Base-by-base conservation (phyloP, 2,113 vertebrate species). In the Eclectus roratus region DNA sequence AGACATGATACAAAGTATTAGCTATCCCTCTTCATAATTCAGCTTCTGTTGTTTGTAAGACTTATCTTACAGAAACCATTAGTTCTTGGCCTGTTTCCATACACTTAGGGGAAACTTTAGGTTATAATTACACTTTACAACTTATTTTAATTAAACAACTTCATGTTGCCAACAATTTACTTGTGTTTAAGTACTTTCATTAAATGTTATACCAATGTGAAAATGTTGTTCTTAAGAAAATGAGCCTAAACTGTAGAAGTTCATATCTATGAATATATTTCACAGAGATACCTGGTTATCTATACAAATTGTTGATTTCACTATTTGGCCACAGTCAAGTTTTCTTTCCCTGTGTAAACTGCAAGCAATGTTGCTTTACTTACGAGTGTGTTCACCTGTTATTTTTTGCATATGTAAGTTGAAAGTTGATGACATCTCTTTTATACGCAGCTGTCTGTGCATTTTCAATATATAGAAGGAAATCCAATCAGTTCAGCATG, bases 401-500 rank as follows among this genome's bases (percentile, higher is more conserved):
- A 11, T 29, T 94, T 89, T 89, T 85, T 93, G 44, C 53, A 31
- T 31, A 46, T 80, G 5, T 39, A 66, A 69, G 53, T 49, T 82
- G 56, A 80, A 93, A 80, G 85, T 83, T 88, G 71, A 80, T 94
- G 88, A 82, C 50, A 58, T 91, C n/a, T 90, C 58, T 94, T 94
- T 90, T 78, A 31, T 83, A 70, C 39, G 76, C 82, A 80, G 89
- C 93, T 93, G 81, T 82, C 79, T 70, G 19, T 86, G 71, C 33
- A 9, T 95, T 96, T 94, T 80, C 79, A 78, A 6, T 93, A 88
- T 93, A 88, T 83, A 88, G 72, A 60, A 93, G 88, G 96, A 95
- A 93, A 95, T 80, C 88, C 79, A 96, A 93, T 96, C 95, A 94
- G 90, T 96, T 97, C 85, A 74, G 88, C 74, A 55, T 96, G 91